Evolutionary conservation across 1,140 invertebrate species (phyloP), one percentile per base, ranked within the genome.

Genomic region (Glossosoma conforme): DNA sequence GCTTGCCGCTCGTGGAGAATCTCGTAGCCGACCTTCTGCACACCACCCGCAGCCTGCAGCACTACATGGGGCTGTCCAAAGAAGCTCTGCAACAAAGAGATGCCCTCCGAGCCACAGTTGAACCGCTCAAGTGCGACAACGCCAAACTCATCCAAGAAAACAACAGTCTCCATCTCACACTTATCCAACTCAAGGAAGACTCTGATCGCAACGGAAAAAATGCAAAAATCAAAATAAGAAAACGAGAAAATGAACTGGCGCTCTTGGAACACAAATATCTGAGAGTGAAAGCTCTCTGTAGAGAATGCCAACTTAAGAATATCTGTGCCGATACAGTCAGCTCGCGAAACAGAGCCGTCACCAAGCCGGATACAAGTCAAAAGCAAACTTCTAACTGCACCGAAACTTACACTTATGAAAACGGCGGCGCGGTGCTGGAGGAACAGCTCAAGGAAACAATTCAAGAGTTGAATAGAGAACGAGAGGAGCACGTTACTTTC

Each of bases 1-100:
- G 81, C 54, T 65, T 89, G 20, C 82, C 84, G 33, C 68, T 91
- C 45, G 82, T 89, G 52, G 84, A 89, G 70, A 81, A 79, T 64
- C 66, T 91, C 49, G 65, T 88, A 47, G 78, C 77, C 43, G 88
- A 91, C 71, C 74, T 91, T 40, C 68, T 89, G 44, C 80, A 87
- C 63, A 89, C 87, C 14, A 90, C 86, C 19, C 80, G 85, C 43
- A 88, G 82, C 63, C 69, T 91, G 20, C 82, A 86, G 61, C 82
- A 89, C 69, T 86, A 86, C 60, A 90, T 89, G 74, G 79, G 82
- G 37, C 65, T 85, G 36, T 80, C 82, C 4, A 79, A 84, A 65
- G 75, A 83, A 59, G 79, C 79, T 44, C 65, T 76, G 41, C 61
- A 80, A 72, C 77, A 81, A 63, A 70, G 75, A 40, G 77, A 77